phyloP scores from a whole-genome alignment of 1,140 invertebrate genomes.

The Eriocheir sinensis region DNA sequence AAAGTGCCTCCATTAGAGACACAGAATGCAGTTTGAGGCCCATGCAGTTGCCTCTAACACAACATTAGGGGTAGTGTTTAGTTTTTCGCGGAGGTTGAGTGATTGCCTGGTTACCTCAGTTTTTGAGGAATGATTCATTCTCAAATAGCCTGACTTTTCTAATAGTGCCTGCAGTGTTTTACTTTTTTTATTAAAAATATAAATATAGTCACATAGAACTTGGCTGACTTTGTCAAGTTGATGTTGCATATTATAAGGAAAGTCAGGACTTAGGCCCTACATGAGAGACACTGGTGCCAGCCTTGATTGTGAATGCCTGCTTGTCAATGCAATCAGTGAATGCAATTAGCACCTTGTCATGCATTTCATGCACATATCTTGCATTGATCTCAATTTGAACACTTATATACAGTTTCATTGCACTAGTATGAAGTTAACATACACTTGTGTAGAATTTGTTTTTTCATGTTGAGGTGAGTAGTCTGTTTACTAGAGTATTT shows the following conservation, averaged over 20 bases:
- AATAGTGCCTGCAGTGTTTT: conserved; percentile 33
- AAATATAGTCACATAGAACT: neutral
- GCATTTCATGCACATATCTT: conserved; percentile 62
- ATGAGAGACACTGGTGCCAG: conserved; percentile 77
- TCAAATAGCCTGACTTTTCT: conserved; percentile 69
- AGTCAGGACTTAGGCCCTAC: conserved; percentile 73
- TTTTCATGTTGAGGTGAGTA: neutral
- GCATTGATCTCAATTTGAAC: conserved; percentile 46
- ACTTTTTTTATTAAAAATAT: neutral
- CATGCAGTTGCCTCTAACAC: conserved; percentile 69
- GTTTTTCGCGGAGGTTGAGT: conserved; percentile 74
- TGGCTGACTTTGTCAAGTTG: neutral
- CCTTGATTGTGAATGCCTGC: conserved; percentile 56
- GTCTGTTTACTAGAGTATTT: conserved; percentile 16
- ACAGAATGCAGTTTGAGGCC: conserved; percentile 69
- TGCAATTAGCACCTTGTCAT: conserved; percentile 59
- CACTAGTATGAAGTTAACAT: neutral
- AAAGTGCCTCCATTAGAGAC: conserved; percentile 75
- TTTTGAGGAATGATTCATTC: conserved; percentile 71
- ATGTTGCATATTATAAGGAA: conserved; percentile 54
- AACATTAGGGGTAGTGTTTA: conserved; percentile 72
- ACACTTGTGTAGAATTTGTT: conserved; percentile 18
- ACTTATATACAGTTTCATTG: conserved; percentile 1
- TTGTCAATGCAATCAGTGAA: conserved; percentile 58
- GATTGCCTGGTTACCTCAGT: conserved; percentile 73